phyloP scores from a whole-genome alignment of 2,797 vertebrate genomes.

The Helarctos malayanus region DNA sequence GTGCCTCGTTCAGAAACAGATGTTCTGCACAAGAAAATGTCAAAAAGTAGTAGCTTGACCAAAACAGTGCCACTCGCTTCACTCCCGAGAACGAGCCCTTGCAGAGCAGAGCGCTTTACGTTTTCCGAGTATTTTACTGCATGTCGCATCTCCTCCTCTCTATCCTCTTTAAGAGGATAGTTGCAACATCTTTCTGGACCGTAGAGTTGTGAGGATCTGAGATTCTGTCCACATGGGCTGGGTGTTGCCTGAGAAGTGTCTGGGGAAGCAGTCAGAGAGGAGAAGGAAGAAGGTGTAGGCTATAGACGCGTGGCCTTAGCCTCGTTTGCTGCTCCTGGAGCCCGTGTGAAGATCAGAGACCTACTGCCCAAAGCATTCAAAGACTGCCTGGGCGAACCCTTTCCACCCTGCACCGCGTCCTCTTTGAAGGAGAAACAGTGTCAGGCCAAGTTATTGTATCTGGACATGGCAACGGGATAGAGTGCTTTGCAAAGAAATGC shows the following conservation, averaged over 20 bases:
- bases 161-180: background rate
- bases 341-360: background rate
- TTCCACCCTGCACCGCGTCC: background rate
- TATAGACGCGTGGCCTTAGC: background rate
- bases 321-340: background rate
- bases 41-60: background rate
- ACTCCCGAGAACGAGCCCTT: background rate
- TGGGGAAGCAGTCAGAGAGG: background rate
- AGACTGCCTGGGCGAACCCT: background rate
- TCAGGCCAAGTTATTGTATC: background rate
- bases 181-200: background rate
- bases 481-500: background rate
- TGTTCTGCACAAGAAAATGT: slow-evolving; percentile 53
- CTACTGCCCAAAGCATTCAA: background rate
- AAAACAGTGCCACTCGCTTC: background rate
- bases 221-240: background rate
- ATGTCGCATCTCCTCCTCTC: background rate
- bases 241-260: background rate
- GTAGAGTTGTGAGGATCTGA: background rate
- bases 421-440: background rate
- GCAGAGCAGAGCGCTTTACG: background rate
- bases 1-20: slow-evolving; percentile 45
- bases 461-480: background rate
- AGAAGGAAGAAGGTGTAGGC: background rate
- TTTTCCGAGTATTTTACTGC: background rate